Base-by-base conservation (phyloP, 2,113 vertebrate species). In the Paracanthobrama guichenoti region DNA sequence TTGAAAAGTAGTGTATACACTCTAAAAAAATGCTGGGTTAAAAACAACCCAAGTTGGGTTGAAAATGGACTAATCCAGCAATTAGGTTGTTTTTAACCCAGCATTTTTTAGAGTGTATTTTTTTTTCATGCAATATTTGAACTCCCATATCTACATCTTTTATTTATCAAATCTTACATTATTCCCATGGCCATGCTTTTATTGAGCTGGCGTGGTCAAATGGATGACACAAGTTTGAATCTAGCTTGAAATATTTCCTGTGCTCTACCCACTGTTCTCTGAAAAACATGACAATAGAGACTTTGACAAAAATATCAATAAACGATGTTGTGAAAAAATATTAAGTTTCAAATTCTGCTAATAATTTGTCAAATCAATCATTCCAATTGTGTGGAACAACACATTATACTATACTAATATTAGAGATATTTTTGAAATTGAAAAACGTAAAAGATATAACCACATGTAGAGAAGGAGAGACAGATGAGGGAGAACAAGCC, bases 401-500 rank as follows among this genome's bases (percentile, higher is more conserved):
- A 35, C 31, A 35, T 39, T 35, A 10, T 5, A 39, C 35, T 22
- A 39, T n/a, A n/a, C n/a, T n/a, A n/a, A n/a, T n/a, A n/a, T 69
- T 42, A 22, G 10, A 69, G 1, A 48, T 26, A 24, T 48, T 48
- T 73, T 6, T 13, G n/a, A 73, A 16, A 48, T 48, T 7, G 5
- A 73, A 12, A 24, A 72, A n/a, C 24, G 1, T 50, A 18, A 50
- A 26, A 2, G n/a, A 73, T 14, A 16, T 73, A 59, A 9, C 9
- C n/a, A 9, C 28, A 80, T 50, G 35, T 20, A 78, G 28, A 66
- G 62, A 71, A n/a, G 44, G n/a, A 80, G 35, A 86, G 13, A 59
- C 20, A 35, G 42, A 11, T 24, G 53, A 78, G 24, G 50, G 69
- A 42, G n/a, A 60, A 67, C 24, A 81, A 72, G 80, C 48, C 77